Base-by-base conservation (phyloP, 2,888 invertebrate species). In the Cantharis nigra region DNA sequence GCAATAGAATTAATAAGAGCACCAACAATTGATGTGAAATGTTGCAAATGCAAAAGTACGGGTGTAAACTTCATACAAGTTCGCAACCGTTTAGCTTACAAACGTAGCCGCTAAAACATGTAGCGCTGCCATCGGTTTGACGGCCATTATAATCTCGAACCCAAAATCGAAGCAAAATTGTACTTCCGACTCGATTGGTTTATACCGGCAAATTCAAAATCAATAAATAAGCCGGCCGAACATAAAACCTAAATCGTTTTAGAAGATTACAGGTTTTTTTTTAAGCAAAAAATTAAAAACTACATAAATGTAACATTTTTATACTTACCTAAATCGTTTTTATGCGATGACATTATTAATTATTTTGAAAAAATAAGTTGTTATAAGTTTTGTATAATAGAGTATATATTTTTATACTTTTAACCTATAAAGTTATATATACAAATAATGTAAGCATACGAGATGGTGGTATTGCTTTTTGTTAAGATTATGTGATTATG, bases 21-120 rank as follows among this genome's bases (percentile, higher is more conserved):
- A 69, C 23, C 26, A 23, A 67, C 20, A 26, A 67, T 67, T 67
- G 7, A n/a, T 67, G 23, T 67, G 7, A 67, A 67, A 26, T 67
- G 26, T 49, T 28, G 28, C 69, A 49, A 75, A 71, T 62, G 26
- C 20, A 70, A 72, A 63, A 71, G 30, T 18, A 72, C 76, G 76
- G 76, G 76, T 76, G 76, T 72, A 72, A 72, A 76, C 76, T 76
- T 76, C 64, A 65, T 72, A 70, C 63, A 76, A 23, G 20, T 72
- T 30, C 67, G 72, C 23, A 70, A n/a, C 63, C 26, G 16, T n/a
- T 49, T 75, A 75, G 23, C 70, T 76, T 63, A 49, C 28, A 65
- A 67, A 9, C 26, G 33, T 64, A 18, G 69, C 26, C 70, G 23
- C 72, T 49, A 49, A 23, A 63, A 18, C 49, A 18, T 23, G 49